Evolutionary conservation across 2,888 invertebrate genomes (phyloP), one percentile per base, ranked within the genome.

Genomic region (Anodontia alba): DNA sequence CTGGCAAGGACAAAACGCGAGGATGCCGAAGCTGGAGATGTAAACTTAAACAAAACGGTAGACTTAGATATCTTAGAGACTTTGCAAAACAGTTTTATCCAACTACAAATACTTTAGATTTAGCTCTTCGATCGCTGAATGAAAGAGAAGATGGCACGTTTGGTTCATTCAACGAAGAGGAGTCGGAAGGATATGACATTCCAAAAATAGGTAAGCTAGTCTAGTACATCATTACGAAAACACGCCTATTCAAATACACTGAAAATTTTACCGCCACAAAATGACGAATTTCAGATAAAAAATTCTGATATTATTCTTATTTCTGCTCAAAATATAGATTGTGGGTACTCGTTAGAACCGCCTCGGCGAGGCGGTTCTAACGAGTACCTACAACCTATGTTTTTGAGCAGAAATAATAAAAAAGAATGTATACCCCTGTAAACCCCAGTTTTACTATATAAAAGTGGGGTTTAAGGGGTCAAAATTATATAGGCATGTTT

Each of bases 121-220:
- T 84, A 51, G 80, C 79, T 68, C 81, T 84, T 69, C 79, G 74
- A 54, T 49, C 81, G 29, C 73, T 84, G 57, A 78, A 84, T 69
- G 80, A 80, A 54, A 73, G 70, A 75, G 69, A 81, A 36, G 74
- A 81, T 49, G 84, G 81, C 23, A 66, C 51, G 29, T 84, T 81
- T 38, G 84, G 75, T 43, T 67, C 62, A 23, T 81, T 76, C 33
- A 77, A 73, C 26, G 54, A 43, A 23, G 72, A 77, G 71, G 72
- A 54, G 36, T 81, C 84, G 49, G 38, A 66, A 23, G 84, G 79
- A 79, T 80, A 77, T 66, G 84, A 84, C 67, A 81, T 84, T 78
- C 84, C 84, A 42, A 81, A 84, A 81, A 74, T 81, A 57, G 84
- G 84, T 84, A 76, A 78, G 84, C 1, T 33, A 26, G 5, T 54